Evolutionary conservation across 2,888 invertebrate genomes (phyloP), one percentile per base, ranked within the genome.

Genomic region (Sphaerophoria taeniata): DNA sequence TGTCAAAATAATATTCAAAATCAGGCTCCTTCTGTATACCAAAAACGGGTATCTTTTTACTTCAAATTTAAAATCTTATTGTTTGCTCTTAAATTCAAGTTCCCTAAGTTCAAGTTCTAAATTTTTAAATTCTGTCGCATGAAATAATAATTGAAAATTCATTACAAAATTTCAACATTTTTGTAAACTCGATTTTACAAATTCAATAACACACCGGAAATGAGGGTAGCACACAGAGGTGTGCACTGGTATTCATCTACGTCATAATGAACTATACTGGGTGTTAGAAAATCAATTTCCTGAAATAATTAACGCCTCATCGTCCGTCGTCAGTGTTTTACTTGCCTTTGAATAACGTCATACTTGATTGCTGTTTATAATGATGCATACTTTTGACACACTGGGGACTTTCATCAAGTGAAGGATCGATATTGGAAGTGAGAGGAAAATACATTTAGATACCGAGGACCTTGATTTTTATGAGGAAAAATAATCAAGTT

Each of bases 221-320:
- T 65, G 65, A 3, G 63, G 65, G 65, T 36, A 49, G 49, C 36
- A 45, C 31, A 7, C 16, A 14, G 12, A 36, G 12, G 11, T 49
- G 49, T 49, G 11, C 49, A 34, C 43, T 24, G 24, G 24, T 24
- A 24, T 16, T 34, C 16, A 31, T 39, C 7, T 11, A 43, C 43
- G 9, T 7, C 39, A 39, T 39, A 7, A 16, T 63, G 34, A 45
- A 61, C 24, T 34, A 34, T 65, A 45, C 49, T 34, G 49, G 47
- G 65, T 65, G 65, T 34, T 65, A 36, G 49, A 65, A 65, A 65
- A 65, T 65, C 65, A 49, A 65, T 65, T 65, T 65, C 65, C 65
- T 65, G 12, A 65, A 65, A 65, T 65, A 65, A 65, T 65, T 65
- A 65, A 65, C 47, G 49, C 34, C 49, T 58, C 56, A 11, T 36